Evolutionary conservation across 1,140 invertebrate genomes (phyloP).

Genomic region (Caenorhabditis briggsae): DNA sequence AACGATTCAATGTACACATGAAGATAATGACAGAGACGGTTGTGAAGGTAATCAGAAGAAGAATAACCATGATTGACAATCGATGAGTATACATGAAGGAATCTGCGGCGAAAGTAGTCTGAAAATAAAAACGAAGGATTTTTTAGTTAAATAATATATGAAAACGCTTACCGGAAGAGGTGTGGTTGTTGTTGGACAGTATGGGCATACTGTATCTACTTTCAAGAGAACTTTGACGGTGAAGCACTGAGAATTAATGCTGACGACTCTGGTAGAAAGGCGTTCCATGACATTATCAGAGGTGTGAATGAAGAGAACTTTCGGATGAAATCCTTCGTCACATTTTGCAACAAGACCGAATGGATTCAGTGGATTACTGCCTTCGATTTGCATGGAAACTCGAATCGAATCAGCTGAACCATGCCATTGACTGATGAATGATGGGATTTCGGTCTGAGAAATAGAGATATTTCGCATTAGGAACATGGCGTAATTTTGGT

Average conservation of each 20-base stretch:
- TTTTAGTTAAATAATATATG: too few relatives aligned
- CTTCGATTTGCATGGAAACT: constrained; percentile 3
- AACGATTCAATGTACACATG: background rate
- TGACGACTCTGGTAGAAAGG: background rate
- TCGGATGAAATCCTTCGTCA: constrained; percentile 24
- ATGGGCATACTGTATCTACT: constrained; percentile 37
- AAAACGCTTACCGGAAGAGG: background rate
- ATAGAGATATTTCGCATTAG: background rate
- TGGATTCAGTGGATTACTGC: constrained; percentile 44
- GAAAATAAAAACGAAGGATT: background rate
- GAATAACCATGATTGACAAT: background rate
- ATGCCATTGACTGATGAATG: constrained; percentile 48
- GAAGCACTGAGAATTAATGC: constrained; percentile 27
- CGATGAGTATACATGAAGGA: background rate
- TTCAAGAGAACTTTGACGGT: constrained; percentile 2
- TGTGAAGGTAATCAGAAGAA: background rate
- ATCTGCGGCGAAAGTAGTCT: background rate
- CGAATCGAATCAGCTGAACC: constrained; percentile 6
- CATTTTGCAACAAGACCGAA: constrained; percentile 38
- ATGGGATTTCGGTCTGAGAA: background rate
- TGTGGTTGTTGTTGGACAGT: constrained; percentile 37
- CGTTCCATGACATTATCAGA: constrained; percentile 7
- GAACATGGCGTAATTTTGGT: background rate
- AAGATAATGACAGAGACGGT: background rate
- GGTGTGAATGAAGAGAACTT: constrained; percentile 14